Conservation (phyloP, 2,113 vertebrate genomes). For the Python bivittatus region DNA sequence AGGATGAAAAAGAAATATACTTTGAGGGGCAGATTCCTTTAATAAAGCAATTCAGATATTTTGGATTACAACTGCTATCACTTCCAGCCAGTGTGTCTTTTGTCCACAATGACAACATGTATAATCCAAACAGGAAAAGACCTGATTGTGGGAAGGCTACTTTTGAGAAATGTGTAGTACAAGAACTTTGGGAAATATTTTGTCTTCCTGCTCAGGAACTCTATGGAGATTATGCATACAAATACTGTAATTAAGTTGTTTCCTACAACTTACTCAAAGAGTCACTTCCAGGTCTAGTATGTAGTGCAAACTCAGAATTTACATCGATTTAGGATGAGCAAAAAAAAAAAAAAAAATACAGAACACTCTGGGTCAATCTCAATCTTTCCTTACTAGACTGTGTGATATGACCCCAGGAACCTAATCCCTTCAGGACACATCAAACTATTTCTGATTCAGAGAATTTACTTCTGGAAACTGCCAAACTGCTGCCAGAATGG, state of each 20-base stretch:
- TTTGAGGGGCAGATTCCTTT: background rate
- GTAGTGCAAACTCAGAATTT: background rate
- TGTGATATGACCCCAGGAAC: background rate
- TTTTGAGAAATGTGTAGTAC: background rate
- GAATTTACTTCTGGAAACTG: background rate
- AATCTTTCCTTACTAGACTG: background rate
- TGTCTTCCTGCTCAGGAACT: background rate
- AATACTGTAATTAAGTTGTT: background rate
- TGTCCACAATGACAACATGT: background rate
- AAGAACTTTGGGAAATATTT: background rate
- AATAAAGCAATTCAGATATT: too few species aligned
- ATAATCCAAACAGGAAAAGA: background rate
- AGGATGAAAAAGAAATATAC: background rate
- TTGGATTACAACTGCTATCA: background rate
- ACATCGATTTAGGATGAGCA: background rate
- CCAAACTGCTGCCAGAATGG: background rate
- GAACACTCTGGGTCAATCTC: background rate
- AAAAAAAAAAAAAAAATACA: too few species aligned
- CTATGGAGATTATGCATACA: background rate
- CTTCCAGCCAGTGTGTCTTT: background rate
- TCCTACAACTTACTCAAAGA: background rate
- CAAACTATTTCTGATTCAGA: background rate
- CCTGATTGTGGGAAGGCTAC: background rate
- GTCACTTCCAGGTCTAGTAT: background rate
- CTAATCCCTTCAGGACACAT: background rate